phyloP scores from a whole-genome alignment of 2,888 invertebrate species.

The Folsomia manolachei region DNA sequence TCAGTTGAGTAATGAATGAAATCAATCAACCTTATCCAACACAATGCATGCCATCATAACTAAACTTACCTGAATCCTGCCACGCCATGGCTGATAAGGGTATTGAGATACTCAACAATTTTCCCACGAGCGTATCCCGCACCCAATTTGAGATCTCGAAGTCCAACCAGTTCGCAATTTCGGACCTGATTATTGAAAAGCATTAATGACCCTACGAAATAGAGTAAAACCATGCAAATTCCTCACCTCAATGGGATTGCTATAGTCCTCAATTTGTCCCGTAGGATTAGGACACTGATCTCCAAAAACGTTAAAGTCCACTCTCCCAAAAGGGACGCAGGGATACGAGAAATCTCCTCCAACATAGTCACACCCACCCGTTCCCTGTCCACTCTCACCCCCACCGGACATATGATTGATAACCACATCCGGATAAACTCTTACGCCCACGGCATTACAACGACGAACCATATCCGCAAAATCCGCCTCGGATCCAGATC shows the following conservation, averaged over 20 bases:
- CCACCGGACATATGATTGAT: slow-evolving; percentile 80
- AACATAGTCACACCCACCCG: slow-evolving; percentile 52
- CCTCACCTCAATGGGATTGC: slow-evolving; percentile 51
- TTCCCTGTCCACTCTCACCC: slow-evolving; percentile 57
- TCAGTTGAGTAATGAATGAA: slow-evolving; percentile 52
- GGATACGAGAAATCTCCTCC: slow-evolving; percentile 43
- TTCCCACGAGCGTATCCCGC: slow-evolving; percentile 64
- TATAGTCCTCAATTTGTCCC: slow-evolving; percentile 53
- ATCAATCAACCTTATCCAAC: slow-evolving; percentile 52
- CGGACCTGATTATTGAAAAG: slow-evolving; percentile 54
- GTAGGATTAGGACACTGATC: slow-evolving; percentile 15
- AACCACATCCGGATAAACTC: slow-evolving; percentile 75
- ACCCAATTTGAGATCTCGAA: slow-evolving; percentile 74
- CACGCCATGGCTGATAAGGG: slow-evolving; percentile 68
- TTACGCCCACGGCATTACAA: slow-evolving; percentile 77
- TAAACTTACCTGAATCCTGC: slow-evolving; percentile 72
- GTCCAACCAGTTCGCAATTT: slow-evolving; percentile 68
- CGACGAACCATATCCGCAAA: slow-evolving; percentile 59
- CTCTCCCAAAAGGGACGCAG: slow-evolving; percentile 51
- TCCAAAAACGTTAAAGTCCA: slow-evolving; percentile 53
- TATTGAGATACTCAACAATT: slow-evolving; percentile 66
- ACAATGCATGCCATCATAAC: slow-evolving; percentile 58
- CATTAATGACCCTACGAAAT: not conserved
- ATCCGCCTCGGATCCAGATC: slow-evolving; percentile 55
- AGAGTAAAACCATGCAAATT: not conserved